Conservation (phyloP, 2,797 vertebrate genomes). For the Vipera ursinii region DNA sequence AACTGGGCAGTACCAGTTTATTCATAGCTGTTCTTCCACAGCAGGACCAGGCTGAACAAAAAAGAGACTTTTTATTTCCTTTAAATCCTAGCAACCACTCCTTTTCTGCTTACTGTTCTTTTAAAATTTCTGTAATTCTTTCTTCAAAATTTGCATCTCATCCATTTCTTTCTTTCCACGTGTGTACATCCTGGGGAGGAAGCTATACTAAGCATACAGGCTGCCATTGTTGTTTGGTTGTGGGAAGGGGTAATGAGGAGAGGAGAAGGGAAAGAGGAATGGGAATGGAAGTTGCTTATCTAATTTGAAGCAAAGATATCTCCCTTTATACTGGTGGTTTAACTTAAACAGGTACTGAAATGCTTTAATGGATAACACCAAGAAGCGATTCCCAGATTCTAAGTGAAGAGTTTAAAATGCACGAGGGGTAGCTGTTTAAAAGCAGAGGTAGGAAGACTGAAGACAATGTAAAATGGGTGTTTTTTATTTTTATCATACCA, state of each 20-base stretch:
- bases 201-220: constrained; percentile 14
- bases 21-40: constrained; percentile 6
- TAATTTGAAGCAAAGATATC: background rate
- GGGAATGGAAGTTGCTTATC: background rate
- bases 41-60: background rate
- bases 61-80: background rate
- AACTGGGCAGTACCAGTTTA: constrained; percentile 6
- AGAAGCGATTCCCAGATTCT: background rate
- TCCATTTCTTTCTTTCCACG: constrained; percentile 5
- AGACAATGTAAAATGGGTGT: background rate
- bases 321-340: constrained; percentile 12
- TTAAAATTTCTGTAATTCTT: background rate
- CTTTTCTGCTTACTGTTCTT: background rate
- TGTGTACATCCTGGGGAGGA: background rate
- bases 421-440: background rate
- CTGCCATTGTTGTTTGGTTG: constrained; percentile 29
- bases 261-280: background rate
- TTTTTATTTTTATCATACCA: constrained; percentile 3
- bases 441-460: constrained; percentile 2
- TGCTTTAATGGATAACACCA: background rate
- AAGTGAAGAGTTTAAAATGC: constrained; percentile 27
- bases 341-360: background rate
- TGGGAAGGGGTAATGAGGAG: background rate
- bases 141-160: constrained; percentile 18
- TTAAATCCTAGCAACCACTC: constrained; percentile 2